A percentile compares a stretch with the other conserved stretches of the same genome.
Conservation (phyloP, 2,888 invertebrate species). For the Trypoxylon attenuatum region DNA sequence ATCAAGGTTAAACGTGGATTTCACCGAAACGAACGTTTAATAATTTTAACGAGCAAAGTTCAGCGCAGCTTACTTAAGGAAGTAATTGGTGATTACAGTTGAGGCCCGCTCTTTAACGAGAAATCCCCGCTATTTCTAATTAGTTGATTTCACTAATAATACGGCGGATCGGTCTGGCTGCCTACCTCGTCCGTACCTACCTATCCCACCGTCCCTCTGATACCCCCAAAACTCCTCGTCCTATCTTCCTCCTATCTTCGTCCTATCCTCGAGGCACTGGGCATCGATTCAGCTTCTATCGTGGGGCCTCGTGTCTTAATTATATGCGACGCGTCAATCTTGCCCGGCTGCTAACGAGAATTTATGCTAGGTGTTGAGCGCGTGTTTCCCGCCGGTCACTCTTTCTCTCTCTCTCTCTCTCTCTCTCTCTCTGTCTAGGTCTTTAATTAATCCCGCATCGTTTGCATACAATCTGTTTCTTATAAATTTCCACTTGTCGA, state of each 20-base stretch:
- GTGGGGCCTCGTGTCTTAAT: slow-evolving; percentile 44
- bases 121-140: slow-evolving; percentile 56
- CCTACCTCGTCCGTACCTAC: not conserved
- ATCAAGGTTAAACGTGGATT: slow-evolving; percentile 45
- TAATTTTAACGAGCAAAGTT: slow-evolving; percentile 58
- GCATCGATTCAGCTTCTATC: slow-evolving; percentile 33
- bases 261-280: slow-evolving; percentile 11
- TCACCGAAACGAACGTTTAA: slow-evolving; percentile 48
- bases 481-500: not conserved
- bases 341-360: slow-evolving; percentile 45
- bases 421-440: too few species aligned
- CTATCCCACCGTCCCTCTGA: not conserved
- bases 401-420: too few species aligned
- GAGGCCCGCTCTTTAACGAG: slow-evolving; percentile 53
- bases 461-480: slow-evolving; percentile 30
- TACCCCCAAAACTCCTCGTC: not conserved
- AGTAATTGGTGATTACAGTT: slow-evolving; percentile 56
- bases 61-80: slow-evolving; percentile 53
- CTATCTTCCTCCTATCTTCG: not conserved
- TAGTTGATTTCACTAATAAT: slow-evolving; percentile 57
- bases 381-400: slow-evolving; percentile 29
- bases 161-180: slow-evolving; percentile 34
- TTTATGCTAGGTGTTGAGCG: slow-evolving; percentile 13
- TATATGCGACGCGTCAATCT: slow-evolving; percentile 52
- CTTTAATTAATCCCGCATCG: slow-evolving; percentile 41